These are phyloP conservation scores for Listronotus bonariensis DNA, from an alignment of 1,140 invertebrate species.

Conservation along the genomic window DNA sequence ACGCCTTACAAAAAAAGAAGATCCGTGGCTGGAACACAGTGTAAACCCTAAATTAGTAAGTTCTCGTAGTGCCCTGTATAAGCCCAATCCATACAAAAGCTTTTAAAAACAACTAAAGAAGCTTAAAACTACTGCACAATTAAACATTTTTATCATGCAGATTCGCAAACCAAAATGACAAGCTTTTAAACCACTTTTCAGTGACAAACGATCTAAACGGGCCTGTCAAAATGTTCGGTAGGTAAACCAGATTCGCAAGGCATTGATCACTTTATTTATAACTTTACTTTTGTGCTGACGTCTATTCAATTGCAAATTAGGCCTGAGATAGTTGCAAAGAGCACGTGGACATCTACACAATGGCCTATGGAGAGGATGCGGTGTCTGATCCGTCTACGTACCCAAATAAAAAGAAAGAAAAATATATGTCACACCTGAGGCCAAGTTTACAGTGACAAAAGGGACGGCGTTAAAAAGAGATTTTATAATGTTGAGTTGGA, in stretches of 20 bases:
- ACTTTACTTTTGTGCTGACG: slow-evolving; percentile 38
- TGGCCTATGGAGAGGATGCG: slow-evolving; percentile 29
- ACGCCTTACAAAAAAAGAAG: no score
- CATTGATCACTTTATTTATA: slow-evolving; percentile 45
- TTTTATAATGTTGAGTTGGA: background rate
- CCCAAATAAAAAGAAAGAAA: slow-evolving; percentile 25
- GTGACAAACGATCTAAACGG: slow-evolving; percentile 26
- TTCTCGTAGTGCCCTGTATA: no score
- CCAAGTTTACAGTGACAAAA: slow-evolving; percentile 24
- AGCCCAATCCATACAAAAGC: no score
- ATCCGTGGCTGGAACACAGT: no score
- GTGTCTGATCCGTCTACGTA: slow-evolving; percentile 29
- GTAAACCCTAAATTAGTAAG: no score
- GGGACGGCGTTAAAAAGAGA: background rate
- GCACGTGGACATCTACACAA: slow-evolving; percentile 37
- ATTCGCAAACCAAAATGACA: slow-evolving; percentile 6
- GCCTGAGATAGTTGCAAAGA: slow-evolving; percentile 24
- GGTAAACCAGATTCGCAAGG: slow-evolving; percentile 26
- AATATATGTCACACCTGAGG: slow-evolving; percentile 35
- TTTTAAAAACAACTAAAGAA: no score
- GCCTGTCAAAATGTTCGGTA: slow-evolving; percentile 31
- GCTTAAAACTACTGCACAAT: background rate
- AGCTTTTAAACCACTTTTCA: slow-evolving; percentile 11
- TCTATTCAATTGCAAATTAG: slow-evolving; percentile 43
- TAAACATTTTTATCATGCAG: background rate